Percentiles rank a stretch among this genome's conserved stretches.
Conservation (phyloP, 2,888 invertebrate genomes). For the Serrognathus titanus region DNA sequence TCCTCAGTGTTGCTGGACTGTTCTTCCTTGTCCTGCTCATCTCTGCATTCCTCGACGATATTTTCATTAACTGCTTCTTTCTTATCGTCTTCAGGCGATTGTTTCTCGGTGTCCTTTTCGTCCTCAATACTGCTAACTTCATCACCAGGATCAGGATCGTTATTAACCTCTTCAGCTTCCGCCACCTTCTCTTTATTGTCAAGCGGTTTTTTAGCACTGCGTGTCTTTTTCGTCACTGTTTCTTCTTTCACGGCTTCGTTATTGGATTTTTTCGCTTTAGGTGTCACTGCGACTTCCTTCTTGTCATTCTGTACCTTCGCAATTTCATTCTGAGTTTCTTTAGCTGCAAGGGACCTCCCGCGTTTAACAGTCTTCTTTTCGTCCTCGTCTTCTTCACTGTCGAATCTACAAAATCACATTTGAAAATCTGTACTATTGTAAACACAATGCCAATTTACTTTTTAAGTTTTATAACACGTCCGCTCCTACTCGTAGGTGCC, state of each 20-base stretch:
- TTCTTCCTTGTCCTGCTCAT: not conserved
- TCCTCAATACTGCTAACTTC: not conserved
- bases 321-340: no score
- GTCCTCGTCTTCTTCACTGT: conserved; percentile 53
- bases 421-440: not conserved
- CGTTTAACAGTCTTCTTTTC: conserved; percentile 46
- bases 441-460: conserved; percentile 38
- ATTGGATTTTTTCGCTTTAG: no score
- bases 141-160: not conserved
- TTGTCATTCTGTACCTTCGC: not conserved
- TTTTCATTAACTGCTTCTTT: not conserved
- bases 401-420: conserved; percentile 43
- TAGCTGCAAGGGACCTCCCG: not conserved
- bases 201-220: no score
- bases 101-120: conserved; percentile 15
- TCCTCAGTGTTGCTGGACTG: conserved; percentile 2
- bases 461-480: conserved; percentile 72
- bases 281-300: not conserved
- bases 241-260: no score
- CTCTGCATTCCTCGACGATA: conserved; percentile 6
- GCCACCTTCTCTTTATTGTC: no score
- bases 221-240: no score
- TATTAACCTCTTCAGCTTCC: not conserved
- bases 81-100: not conserved
- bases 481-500: conserved; percentile 56